A percentile compares a stretch with the other conserved stretches of the same genome.
Conservation (phyloP, 2,113 vertebrate species). For the human (Homo sapiens) region DNA sequence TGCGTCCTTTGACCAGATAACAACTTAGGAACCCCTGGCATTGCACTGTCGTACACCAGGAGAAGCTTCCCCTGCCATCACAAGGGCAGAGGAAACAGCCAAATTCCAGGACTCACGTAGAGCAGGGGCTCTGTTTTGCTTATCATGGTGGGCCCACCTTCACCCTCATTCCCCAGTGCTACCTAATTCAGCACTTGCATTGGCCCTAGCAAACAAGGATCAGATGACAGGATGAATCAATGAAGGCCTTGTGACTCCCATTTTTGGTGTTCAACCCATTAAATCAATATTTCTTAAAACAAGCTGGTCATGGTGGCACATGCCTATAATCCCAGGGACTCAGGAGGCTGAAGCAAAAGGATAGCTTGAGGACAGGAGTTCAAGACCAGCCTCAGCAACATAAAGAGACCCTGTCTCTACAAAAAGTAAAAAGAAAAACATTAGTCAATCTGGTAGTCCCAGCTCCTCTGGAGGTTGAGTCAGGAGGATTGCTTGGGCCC, state of each 20-base stretch:
- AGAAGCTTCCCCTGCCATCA: not conserved
- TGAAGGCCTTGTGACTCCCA: not conserved
- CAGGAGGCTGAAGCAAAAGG: too few relatives aligned
- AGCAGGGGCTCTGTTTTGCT: not conserved
- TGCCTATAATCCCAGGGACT: too few relatives aligned
- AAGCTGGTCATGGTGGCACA: too few relatives aligned
- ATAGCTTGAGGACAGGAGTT: too few relatives aligned
- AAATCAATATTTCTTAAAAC: not conserved
- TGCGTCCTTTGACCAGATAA: not conserved
- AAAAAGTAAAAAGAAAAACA: too few relatives aligned
- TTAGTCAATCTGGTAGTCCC: too few relatives aligned
- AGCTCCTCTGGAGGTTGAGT: too few relatives aligned
- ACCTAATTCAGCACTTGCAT: not conserved
- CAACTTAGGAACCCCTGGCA: not conserved
- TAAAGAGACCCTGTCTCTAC: too few relatives aligned
- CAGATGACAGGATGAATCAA: not conserved
- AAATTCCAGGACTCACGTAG: not conserved
- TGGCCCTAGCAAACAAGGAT: not conserved
- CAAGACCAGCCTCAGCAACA: too few relatives aligned
- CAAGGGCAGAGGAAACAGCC: not conserved
- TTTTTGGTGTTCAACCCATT: not conserved
- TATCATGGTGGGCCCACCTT: too few relatives aligned
- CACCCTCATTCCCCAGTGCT: rapidly evolving
- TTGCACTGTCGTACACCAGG: not conserved
- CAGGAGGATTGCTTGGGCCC: too few relatives aligned